Conservation (phyloP, 2,888 invertebrate genomes). For the Dasysyrphus albostriatus region DNA sequence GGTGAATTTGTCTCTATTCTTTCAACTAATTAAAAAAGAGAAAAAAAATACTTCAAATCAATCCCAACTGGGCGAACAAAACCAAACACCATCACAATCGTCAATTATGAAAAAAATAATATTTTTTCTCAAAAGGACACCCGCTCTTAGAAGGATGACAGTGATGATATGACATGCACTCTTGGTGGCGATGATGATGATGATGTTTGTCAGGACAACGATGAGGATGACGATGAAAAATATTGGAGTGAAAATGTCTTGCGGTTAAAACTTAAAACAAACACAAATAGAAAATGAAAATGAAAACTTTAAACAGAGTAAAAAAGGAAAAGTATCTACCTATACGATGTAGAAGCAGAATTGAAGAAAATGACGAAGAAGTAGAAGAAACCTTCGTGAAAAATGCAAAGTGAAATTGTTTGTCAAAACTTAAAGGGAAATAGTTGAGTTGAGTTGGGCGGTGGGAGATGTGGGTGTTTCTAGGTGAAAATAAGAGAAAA, state of each 20-base stretch:
- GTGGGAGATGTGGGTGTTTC: neutral
- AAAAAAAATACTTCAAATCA: constrained; percentile 46
- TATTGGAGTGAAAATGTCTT: constrained; percentile 63
- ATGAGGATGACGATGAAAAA: constrained; percentile 46
- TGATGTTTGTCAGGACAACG: constrained; percentile 31
- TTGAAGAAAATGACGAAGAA: neutral
- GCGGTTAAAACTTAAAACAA: constrained; percentile 57
- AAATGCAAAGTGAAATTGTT: constrained; percentile 73
- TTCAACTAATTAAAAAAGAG: constrained; percentile 61
- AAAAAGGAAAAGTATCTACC: neutral
- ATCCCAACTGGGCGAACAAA: constrained; percentile 16
- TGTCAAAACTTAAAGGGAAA: constrained; percentile 62
- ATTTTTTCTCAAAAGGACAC: neutral
- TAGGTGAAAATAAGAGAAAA: neutral
- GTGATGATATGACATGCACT: constrained; percentile 60
- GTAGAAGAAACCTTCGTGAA: constrained; percentile 42
- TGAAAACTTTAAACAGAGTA: constrained; percentile 9
- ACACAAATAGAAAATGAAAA: constrained; percentile 17
- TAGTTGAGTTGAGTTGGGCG: neutral
- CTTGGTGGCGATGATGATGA: constrained; percentile 44
- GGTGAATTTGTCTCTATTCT: neutral
- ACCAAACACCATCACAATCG: constrained; percentile 35
- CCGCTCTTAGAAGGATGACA: constrained; percentile 18
- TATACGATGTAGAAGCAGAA: neutral
- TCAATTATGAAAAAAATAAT: constrained; percentile 1